Percentiles rank a stretch among this genome's conserved stretches.
Evolutionary conservation across 2,113 vertebrate genomes (phyloP).

Genomic region (Chamaea fasciata): DNA sequence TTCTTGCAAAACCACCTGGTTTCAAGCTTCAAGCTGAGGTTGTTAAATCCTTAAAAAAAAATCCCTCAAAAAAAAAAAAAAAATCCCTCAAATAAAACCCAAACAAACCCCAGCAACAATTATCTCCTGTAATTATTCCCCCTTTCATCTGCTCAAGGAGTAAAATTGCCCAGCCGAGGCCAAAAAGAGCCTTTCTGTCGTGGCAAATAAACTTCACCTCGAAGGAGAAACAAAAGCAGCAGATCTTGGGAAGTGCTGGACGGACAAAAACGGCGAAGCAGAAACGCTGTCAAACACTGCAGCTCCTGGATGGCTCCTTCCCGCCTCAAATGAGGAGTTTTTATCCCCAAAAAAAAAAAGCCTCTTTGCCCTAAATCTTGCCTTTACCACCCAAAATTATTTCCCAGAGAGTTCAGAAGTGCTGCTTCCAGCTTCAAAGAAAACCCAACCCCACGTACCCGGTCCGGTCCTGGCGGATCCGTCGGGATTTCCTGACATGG

Average conservation of each 20-base stretch:
- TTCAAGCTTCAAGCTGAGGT: neutral
- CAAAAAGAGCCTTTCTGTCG: neutral
- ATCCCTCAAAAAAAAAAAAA: no score
- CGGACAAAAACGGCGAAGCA: fast-evolving
- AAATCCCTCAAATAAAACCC: neutral
- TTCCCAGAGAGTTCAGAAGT: neutral
- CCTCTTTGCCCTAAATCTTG: neutral
- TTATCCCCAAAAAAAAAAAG: neutral
- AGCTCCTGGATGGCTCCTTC: neutral
- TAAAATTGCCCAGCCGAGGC: neutral
- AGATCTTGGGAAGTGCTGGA: neutral
- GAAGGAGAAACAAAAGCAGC: neutral
- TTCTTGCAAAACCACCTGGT: neutral
- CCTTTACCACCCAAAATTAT: neutral
- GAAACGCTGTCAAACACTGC: fast-evolving
- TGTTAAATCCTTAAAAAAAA: neutral
- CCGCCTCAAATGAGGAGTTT: neutral
- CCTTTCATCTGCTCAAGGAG: neutral
- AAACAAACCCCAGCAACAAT: neutral
- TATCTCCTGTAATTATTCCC: neutral
- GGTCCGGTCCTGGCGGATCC: slow-evolving; percentile 62
- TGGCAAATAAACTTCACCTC: neutral
- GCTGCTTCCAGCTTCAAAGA: neutral
- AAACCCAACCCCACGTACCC: slow-evolving; percentile 62
- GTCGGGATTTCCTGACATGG: slow-evolving; percentile 63